phyloP scores from a whole-genome alignment of 2,797 vertebrate genomes.

The Eupleurogrammus muticus region DNA sequence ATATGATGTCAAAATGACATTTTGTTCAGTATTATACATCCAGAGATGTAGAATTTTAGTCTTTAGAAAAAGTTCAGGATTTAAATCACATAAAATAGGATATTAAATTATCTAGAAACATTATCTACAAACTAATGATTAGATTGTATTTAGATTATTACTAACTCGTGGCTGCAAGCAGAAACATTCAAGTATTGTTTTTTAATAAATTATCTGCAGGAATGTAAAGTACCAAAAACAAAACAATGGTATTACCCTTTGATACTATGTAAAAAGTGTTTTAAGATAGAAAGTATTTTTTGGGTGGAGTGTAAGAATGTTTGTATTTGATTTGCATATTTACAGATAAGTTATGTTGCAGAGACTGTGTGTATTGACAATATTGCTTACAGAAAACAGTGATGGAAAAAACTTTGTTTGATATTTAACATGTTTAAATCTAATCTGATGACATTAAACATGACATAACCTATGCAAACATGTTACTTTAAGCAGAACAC shows the following conservation, averaged over 20 bases:
- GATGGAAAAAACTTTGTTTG: not conserved
- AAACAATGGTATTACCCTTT: not conserved
- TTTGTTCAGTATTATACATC: not conserved
- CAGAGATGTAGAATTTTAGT: not conserved
- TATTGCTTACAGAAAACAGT: not conserved
- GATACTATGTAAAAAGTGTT: not conserved
- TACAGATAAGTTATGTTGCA: not conserved
- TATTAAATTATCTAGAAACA: not conserved
- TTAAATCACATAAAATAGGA: not conserved
- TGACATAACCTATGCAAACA: not conserved
- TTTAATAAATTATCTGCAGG: not conserved
- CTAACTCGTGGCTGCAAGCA: not conserved
- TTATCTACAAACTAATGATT: not conserved
- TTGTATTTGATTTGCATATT: not conserved
- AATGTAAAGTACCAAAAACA: not conserved
- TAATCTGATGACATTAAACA: not conserved
- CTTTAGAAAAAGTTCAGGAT: not conserved
- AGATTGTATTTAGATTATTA: not conserved
- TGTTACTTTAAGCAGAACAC: not conserved
- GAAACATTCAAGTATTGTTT: not conserved
- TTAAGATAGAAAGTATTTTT: no score
- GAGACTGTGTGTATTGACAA: conserved; percentile 13
- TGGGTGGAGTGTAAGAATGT: not conserved
- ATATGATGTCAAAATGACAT: not conserved
- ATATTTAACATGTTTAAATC: not conserved